These are phyloP conservation scores for Pecten maximus DNA, from an alignment of 2,888 invertebrate genomes.

Conservation along the genomic window DNA sequence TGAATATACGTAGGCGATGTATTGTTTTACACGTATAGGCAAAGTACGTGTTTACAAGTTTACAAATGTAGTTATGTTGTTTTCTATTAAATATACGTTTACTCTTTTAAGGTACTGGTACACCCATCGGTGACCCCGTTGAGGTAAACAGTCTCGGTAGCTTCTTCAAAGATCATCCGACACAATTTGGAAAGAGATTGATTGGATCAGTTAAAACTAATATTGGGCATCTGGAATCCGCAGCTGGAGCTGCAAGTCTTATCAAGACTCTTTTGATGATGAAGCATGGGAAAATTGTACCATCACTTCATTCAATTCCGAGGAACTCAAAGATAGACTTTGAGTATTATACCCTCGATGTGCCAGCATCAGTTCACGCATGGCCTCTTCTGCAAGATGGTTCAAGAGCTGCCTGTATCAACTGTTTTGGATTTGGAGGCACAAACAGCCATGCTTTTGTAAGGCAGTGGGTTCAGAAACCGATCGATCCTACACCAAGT, in stretches of 20 bases:
- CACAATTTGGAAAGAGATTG: not conserved
- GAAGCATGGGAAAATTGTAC: conserved; percentile 65
- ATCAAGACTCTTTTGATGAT: conserved; percentile 75
- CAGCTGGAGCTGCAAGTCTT: conserved; percentile 71
- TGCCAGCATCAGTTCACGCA: conserved; percentile 55
- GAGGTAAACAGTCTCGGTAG: conserved; percentile 66
- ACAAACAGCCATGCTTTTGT: conserved; percentile 73
- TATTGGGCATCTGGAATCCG: conserved; percentile 74
- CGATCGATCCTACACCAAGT: not conserved
- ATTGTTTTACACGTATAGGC: too few species aligned
- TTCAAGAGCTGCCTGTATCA: conserved; percentile 65
- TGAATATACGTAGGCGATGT: too few species aligned
- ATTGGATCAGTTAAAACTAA: conserved; percentile 76
- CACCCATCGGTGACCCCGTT: conserved; percentile 69
- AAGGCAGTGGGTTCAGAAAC: conserved; percentile 36
- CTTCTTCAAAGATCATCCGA: conserved; percentile 54
- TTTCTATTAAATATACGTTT: conserved; percentile 36
- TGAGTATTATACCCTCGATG: conserved; percentile 58
- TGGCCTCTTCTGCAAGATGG: conserved; percentile 56
- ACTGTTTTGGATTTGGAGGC: conserved; percentile 76
- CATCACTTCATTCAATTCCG: conserved; percentile 64
- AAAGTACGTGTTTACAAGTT: too few species aligned
- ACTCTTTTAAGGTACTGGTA: conserved; percentile 71
- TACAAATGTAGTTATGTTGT: too few species aligned
- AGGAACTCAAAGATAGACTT: conserved; percentile 67